Conservation (phyloP, 2,113 vertebrate genomes). For the Xiphophorus maculatus region DNA sequence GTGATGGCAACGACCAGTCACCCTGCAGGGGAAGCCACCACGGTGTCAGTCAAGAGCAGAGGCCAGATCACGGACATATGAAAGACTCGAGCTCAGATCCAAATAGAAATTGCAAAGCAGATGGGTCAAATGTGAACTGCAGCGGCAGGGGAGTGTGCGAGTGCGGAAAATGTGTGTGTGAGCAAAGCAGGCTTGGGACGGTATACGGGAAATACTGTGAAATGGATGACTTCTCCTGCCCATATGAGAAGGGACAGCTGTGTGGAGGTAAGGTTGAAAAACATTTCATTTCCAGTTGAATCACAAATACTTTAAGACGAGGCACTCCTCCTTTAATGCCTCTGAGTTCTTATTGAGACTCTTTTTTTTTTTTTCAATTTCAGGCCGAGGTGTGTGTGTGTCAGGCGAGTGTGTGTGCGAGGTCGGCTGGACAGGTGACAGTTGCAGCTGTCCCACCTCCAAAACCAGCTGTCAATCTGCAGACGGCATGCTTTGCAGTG, state of each 20-base stretch:
- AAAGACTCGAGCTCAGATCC: conserved; percentile 29
- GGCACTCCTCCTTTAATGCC: neutral
- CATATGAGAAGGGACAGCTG: conserved; percentile 83
- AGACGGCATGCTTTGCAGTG: conserved; percentile 87
- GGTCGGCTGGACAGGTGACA: conserved; percentile 89
- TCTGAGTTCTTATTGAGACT: neutral
- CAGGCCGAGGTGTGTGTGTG: conserved; percentile 92
- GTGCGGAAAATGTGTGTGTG: conserved; percentile 91
- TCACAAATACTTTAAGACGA: neutral
- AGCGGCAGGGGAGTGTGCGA: conserved; percentile 87
- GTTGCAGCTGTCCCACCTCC: conserved; percentile 85
- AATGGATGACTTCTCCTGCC: conserved; percentile 94
- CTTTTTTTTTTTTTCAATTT: conserved; percentile 1
- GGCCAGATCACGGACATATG: neutral
- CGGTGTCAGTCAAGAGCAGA: conserved; percentile 20
- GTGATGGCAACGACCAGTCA: conserved; percentile 72
- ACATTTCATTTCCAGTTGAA: neutral
- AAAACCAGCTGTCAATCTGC: conserved; percentile 83
- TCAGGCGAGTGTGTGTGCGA: conserved; percentile 87
- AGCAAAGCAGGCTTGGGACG: conserved; percentile 85
- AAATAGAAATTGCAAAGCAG: conserved; percentile 66
- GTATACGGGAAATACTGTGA: conserved; percentile 93
- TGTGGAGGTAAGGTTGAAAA: conserved; percentile 86
- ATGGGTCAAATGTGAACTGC: conserved; percentile 83
- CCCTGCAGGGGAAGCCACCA: conserved; percentile 55